These are phyloP conservation scores for Caenorhabditis remanei DNA, from an alignment of 1,140 invertebrate genomes.

Conservation along the genomic window DNA sequence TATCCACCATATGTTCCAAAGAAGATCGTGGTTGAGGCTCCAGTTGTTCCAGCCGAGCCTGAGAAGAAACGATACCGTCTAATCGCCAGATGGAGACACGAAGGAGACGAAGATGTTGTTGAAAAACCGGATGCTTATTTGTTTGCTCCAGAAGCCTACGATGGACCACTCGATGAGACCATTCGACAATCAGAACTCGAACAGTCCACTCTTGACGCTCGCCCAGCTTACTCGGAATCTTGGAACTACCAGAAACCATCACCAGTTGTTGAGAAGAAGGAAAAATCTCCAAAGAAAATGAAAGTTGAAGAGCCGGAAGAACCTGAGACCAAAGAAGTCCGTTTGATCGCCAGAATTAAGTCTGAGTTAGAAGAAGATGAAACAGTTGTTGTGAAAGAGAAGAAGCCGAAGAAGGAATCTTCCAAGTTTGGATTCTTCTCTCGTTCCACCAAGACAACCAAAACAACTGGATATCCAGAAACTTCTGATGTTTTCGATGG, in stretches of 20 bases:
- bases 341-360: background rate
- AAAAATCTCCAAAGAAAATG: too few species aligned
- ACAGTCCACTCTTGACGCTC: background rate
- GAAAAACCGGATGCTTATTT: conserved; percentile 46
- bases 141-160: conserved; percentile 2
- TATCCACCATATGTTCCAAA: background rate
- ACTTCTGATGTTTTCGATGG: conserved; percentile 45
- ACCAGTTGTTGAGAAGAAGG: too few species aligned
- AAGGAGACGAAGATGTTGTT: conserved; percentile 71
- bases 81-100: conserved; percentile 24
- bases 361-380: background rate
- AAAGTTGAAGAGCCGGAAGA: too few species aligned
- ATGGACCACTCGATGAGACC: conserved; percentile 50
- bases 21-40: background rate
- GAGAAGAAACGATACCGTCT: conserved; percentile 2
- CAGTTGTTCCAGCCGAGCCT: background rate
- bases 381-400: background rate
- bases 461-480: background rate
- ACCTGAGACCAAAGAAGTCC: background rate
- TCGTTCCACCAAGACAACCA: conserved; percentile 4
- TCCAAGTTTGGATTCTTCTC: conserved; percentile 15
- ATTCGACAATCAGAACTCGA: conserved; percentile 30
- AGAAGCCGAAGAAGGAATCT: conserved; percentile 6
- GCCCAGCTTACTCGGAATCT: conserved; percentile 16
- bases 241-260: conserved; percentile 71